A percentile compares a stretch with the other conserved stretches of the same genome.
phyloP scores from a whole-genome alignment of 35 echinoderm and acorn worm genomes.

The Holothuria glaberrima region DNA sequence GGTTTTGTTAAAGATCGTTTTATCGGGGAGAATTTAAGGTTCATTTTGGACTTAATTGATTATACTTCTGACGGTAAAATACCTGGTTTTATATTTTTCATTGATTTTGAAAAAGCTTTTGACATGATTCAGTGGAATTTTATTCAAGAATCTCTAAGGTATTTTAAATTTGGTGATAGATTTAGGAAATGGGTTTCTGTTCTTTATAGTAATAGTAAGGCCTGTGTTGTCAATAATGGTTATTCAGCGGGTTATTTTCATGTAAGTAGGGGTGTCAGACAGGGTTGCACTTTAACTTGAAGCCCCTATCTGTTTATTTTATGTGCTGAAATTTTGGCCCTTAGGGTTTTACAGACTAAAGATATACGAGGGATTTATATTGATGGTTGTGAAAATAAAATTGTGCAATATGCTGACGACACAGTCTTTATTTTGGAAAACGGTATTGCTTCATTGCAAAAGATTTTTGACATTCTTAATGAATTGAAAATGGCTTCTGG shows the following conservation, averaged over 20 bases:
- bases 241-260: conserved; percentile 11
- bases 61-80: neutral
- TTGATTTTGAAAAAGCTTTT: too few species aligned
- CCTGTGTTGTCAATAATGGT: neutral
- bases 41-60: neutral
- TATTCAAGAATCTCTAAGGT: neutral
- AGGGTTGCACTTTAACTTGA: too few species aligned
- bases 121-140: neutral
- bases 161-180: neutral
- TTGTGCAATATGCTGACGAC: neutral
- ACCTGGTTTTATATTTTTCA: neutral
- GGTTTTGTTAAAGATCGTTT: neutral
- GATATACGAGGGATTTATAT: neutral
- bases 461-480: neutral
- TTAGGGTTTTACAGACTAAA: neutral
- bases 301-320: conserved; percentile 28
- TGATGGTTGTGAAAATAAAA: neutral
- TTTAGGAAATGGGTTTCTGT: neutral
- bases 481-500: too few species aligned
- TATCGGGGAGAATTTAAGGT: neutral
- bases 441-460: neutral
- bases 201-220: too few species aligned
- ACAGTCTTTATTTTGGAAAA: neutral
- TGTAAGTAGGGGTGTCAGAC: neutral
- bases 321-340: neutral